Conservation (phyloP, 2,113 vertebrate species). For the Pungitius pungitius region DNA sequence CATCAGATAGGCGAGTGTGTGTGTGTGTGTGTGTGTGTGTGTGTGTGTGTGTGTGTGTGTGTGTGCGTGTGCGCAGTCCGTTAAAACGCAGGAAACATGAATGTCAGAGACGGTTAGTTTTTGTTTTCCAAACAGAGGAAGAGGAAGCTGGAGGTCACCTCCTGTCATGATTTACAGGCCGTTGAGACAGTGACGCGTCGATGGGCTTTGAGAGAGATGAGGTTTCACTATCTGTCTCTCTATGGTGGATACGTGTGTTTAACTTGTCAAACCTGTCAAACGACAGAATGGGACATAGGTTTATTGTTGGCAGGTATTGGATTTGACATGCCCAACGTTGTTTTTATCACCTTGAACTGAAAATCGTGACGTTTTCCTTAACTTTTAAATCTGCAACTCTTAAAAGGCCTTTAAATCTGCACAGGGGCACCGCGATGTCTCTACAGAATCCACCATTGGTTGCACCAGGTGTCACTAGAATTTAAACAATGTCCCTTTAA, state of each 20-base stretch:
- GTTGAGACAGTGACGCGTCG: conserved; percentile 20
- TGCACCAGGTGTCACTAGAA: no score
- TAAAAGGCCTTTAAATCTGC: no score
- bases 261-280: neutral
- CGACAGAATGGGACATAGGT: neutral
- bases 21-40: neutral
- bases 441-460: no score
- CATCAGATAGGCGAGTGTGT: neutral
- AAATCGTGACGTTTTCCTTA: no score
- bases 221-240: conserved; percentile 22
- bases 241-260: neutral
- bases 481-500: no score
- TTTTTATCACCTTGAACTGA: neutral
- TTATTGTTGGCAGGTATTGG: neutral
- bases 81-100: conserved; percentile 66
- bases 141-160: conserved; percentile 59
- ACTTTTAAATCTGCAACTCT: no score
- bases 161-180: conserved; percentile 42
- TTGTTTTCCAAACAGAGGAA: conserved; percentile 70
- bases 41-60: neutral
- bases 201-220: conserved; percentile 15
- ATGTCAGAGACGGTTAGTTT: conserved; percentile 58
- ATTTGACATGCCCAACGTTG: neutral
- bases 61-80: conserved; percentile 4
- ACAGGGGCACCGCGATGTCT: no score